phyloP scores from a whole-genome alignment of 2,113 vertebrate species.

The Circaetus cinerascens region DNA sequence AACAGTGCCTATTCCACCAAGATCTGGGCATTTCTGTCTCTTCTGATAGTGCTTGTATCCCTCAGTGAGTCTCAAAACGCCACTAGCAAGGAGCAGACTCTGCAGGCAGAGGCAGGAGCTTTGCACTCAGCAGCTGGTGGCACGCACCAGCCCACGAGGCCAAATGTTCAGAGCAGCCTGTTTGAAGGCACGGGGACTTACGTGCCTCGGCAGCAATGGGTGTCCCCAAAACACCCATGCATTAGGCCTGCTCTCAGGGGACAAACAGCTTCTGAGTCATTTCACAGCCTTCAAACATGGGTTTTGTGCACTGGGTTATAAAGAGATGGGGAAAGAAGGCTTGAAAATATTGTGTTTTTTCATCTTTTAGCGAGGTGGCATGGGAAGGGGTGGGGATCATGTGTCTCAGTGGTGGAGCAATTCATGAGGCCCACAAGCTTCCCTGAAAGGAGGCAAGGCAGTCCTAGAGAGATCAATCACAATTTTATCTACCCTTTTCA shows the following conservation, averaged over 20 bases:
- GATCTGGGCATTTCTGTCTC: not conserved
- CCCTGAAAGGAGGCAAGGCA: slow-evolving; percentile 38
- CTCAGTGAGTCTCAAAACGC: not conserved
- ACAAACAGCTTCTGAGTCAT: not conserved
- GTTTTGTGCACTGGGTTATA: not conserved
- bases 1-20: not conserved
- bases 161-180: not conserved
- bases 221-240: not conserved
- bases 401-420: not conserved
- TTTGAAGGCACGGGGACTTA: not conserved
- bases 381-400: not conserved
- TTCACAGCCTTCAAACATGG: not conserved
- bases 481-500: slow-evolving; percentile 68
- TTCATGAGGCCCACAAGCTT: slow-evolving; percentile 13
- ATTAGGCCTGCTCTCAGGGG: not conserved
- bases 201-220: not conserved
- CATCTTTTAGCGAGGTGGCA: not conserved
- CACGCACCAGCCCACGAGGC: not conserved
- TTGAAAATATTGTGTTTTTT: not conserved
- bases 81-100: not conserved
- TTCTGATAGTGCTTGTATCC: not conserved
- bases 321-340: not conserved
- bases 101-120: not conserved
- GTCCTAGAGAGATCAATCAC: slow-evolving; percentile 60
- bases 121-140: not conserved